A percentile compares a stretch with the other conserved stretches of the same genome.
Evolutionary conservation across 1,140 invertebrate species (phyloP).

Genomic region (Agraylea sexmaculata): DNA sequence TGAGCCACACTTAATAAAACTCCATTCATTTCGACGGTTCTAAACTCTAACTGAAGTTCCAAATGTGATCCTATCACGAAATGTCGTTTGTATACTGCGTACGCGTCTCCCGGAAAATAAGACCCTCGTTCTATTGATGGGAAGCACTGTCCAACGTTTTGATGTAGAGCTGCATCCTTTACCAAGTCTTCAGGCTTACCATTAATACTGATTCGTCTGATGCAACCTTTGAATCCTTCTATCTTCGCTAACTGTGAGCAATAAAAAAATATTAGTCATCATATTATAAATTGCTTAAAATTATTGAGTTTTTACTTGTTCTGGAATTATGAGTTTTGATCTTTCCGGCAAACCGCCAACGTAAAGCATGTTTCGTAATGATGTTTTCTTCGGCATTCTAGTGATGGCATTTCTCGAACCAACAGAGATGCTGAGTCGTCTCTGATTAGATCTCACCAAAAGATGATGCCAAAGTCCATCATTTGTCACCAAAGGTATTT

Average conservation of each 20-base stretch:
- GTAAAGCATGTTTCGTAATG: constrained; percentile 58
- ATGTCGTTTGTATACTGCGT: constrained; percentile 52
- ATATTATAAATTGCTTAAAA: background rate
- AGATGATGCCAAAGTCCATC: constrained; percentile 81
- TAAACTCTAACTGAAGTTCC: constrained; percentile 70
- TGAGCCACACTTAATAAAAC: constrained; percentile 64
- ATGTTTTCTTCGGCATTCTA: constrained; percentile 56
- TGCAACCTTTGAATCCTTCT: constrained; percentile 75
- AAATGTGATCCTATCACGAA: constrained; percentile 49
- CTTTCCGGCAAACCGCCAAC: constrained; percentile 64
- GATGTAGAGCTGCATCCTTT: constrained; percentile 50
- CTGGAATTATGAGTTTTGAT: constrained; percentile 35
- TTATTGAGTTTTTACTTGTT: constrained; percentile 28
- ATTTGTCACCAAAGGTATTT: constrained; percentile 50
- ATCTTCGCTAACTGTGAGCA: constrained; percentile 47
- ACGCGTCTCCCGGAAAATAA: constrained; percentile 75
- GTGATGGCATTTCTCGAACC: constrained; percentile 45
- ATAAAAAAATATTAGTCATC: constrained; percentile 7
- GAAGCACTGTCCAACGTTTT: constrained; percentile 78
- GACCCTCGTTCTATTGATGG: constrained; percentile 72
- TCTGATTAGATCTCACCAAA: constrained; percentile 45
- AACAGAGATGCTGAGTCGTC: constrained; percentile 54
- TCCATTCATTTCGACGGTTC: constrained; percentile 70
- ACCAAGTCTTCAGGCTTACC: constrained; percentile 63
- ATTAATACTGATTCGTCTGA: constrained; percentile 64